Percentiles rank a stretch among this genome's conserved stretches.
Evolutionary conservation across 2,888 invertebrate species (phyloP).

Genomic region (Rhodophaea formosa): DNA sequence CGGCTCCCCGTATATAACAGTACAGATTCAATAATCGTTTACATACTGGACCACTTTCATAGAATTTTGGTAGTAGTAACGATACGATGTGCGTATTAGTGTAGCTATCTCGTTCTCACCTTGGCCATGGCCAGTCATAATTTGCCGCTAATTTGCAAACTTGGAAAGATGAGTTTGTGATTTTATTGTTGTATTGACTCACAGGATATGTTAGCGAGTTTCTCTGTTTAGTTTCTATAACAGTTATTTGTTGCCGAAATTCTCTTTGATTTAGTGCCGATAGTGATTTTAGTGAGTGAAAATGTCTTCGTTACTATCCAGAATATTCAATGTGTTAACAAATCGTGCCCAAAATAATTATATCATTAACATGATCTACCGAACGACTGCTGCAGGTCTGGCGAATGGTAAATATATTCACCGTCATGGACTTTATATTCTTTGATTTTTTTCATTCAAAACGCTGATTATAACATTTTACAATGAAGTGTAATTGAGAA

Average conservation of each 20-base stretch:
- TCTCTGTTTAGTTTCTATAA: background rate
- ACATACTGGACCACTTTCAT: too few species aligned
- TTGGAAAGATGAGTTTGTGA: background rate
- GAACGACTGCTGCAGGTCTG: conserved; percentile 42
- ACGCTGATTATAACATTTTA: background rate
- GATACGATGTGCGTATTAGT: background rate
- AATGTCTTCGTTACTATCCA: conserved; percentile 6
- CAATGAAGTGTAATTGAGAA: too few species aligned
- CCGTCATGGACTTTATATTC: background rate
- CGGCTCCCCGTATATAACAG: too few species aligned
- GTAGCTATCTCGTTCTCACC: background rate
- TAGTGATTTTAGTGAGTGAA: background rate
- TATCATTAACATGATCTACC: background rate
- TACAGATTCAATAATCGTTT: too few species aligned
- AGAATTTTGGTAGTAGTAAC: background rate
- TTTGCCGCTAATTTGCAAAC: conserved; percentile 8
- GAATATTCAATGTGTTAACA: conserved; percentile 6
- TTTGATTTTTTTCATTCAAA: background rate
- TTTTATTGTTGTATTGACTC: background rate
- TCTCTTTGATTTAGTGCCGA: background rate
- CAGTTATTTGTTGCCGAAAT: background rate
- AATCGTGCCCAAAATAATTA: background rate
- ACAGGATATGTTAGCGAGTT: background rate
- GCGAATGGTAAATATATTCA: conserved; percentile 44
- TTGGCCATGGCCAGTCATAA: conserved; percentile 1